phyloP scores from a whole-genome alignment of 2,113 vertebrate species.

The Piaya cayana region DNA sequence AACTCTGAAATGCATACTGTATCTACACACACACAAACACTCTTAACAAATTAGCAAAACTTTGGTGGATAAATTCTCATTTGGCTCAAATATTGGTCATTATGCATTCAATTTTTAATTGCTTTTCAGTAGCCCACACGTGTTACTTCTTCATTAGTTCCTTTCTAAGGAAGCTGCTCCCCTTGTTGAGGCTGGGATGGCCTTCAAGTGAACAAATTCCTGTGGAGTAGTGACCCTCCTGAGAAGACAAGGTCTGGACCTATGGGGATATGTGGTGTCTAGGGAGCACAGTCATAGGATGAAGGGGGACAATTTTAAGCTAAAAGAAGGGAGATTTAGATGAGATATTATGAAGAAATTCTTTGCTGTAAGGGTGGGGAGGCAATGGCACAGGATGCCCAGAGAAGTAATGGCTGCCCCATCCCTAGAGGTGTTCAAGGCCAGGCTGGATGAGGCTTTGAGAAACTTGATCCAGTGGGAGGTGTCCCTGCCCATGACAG shows the following conservation, averaged over 20 bases:
- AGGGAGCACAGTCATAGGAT: too few species aligned
- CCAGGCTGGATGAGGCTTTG: too few species aligned
- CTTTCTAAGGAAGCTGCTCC: neutral
- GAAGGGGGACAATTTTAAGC: too few species aligned
- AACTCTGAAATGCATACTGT: neutral
- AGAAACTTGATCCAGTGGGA: too few species aligned
- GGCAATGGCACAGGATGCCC: too few species aligned
- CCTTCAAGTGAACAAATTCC: neutral
- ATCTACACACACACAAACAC: neutral
- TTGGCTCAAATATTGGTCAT: neutral
- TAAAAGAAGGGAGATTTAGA: too few species aligned
- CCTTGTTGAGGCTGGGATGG: neutral
- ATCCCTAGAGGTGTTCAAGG: too few species aligned
- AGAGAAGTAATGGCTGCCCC: too few species aligned
- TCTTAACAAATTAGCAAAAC: neutral
- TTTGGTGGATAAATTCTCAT: neutral
- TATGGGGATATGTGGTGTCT: too few species aligned
- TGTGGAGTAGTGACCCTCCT: neutral
- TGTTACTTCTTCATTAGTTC: neutral
- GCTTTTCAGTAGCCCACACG: neutral
- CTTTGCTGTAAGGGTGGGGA: too few species aligned
- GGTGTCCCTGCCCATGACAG: too few species aligned
- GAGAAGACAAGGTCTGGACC: neutral
- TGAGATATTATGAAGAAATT: too few species aligned
- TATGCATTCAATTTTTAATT: neutral